Evolutionary conservation across 2,888 invertebrate species (phyloP).

Genomic region (Ormyrus rosae): DNA sequence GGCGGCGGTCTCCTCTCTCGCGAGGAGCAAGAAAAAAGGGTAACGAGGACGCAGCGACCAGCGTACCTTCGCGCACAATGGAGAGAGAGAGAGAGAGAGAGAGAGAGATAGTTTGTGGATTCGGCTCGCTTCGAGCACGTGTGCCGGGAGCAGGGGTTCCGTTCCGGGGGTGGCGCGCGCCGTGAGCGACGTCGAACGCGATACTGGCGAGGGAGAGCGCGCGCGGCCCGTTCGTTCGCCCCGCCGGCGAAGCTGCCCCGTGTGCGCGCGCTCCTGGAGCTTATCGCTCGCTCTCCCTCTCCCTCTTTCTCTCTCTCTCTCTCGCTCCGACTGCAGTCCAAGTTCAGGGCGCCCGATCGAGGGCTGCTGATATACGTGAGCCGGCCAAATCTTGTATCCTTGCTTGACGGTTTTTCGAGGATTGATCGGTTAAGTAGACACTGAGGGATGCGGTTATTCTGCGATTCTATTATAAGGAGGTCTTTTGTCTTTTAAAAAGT

Average conservation of each 20-base stretch:
- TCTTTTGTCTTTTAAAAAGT: no score
- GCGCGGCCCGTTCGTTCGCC: not conserved
- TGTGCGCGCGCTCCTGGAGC: slow-evolving; percentile 5
- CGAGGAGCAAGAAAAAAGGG: not conserved
- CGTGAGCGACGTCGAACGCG: slow-evolving; percentile 48
- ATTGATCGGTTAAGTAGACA: no score
- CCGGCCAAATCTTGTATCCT: no score
- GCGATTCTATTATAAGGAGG: no score
- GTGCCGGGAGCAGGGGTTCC: not conserved
- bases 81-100: not conserved
- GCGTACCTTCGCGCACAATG: not conserved
- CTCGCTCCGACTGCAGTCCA: not conserved
- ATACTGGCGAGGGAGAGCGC: slow-evolving; percentile 29
- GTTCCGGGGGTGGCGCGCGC: slow-evolving; percentile 38
- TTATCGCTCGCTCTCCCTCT: not conserved
- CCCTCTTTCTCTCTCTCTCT: not conserved
- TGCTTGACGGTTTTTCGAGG: no score
- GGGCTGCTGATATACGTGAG: no score
- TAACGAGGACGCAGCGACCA: not conserved
- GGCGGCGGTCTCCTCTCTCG: not conserved
- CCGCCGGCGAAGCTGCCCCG: not conserved
- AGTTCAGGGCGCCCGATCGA: no score
- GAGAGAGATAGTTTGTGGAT: not conserved
- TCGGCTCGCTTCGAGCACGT: slow-evolving; percentile 11
- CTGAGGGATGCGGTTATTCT: no score